Percentiles rank a stretch among this genome's conserved stretches.
phyloP scores from a whole-genome alignment of 2,888 invertebrate genomes.

The Orchesellides sinensis region DNA sequence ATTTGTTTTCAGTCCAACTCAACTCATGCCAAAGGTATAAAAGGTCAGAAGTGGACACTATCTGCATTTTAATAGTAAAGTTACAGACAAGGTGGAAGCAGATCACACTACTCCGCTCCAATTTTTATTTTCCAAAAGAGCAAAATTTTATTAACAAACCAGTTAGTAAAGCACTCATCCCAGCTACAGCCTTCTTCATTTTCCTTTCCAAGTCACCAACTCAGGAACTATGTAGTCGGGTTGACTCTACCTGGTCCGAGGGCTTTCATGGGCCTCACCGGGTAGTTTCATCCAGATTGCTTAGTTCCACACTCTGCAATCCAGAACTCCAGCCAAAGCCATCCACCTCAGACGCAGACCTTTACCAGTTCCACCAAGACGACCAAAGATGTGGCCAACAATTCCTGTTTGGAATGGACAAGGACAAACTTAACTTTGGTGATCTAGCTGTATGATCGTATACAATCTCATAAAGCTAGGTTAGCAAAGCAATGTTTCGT shows the following conservation, averaged over 20 bases:
- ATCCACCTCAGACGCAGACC: background rate
- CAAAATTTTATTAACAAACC: no score
- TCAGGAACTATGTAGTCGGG: slow-evolving; percentile 44
- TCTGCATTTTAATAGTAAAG: background rate
- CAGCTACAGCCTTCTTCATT: no score
- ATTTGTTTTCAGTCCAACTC: no score
- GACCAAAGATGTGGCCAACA: no score
- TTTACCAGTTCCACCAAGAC: background rate
- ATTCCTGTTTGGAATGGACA: no score
- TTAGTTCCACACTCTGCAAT: slow-evolving; percentile 36
- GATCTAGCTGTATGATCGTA: slow-evolving; percentile 72
- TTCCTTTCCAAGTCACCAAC: background rate
- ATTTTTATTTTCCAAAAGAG: no score
- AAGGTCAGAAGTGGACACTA: background rate
- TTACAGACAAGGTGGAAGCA: background rate
- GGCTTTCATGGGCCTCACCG: slow-evolving; percentile 71
- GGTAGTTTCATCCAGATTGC: slow-evolving; percentile 74
- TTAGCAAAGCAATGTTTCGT: slow-evolving; percentile 74
- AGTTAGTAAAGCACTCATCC: no score
- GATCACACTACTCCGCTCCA: background rate
- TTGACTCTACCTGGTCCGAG: slow-evolving; percentile 68
- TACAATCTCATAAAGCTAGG: slow-evolving; percentile 73
- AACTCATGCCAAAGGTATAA: background rate
- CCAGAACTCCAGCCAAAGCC: background rate
- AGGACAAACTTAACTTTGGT: slow-evolving; percentile 72